Evolutionary conservation across 2,113 vertebrate genomes (phyloP).

Genomic region (Morphnarchus princeps): DNA sequence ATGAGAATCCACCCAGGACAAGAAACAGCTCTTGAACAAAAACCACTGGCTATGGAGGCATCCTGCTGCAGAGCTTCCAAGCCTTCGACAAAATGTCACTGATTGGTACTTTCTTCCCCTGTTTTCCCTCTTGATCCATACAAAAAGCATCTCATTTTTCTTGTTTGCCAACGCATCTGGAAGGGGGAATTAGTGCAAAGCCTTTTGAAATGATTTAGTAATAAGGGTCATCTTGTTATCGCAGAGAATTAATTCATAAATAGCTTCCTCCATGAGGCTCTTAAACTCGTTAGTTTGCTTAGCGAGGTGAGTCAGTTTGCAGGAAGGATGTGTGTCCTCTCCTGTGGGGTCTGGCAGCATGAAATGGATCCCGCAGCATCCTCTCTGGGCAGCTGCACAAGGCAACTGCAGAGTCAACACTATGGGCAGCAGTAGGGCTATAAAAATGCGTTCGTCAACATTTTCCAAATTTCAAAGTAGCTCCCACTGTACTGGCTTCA

Average conservation of each 20-base stretch:
- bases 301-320: not conserved
- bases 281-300: not conserved
- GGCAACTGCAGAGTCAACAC: not conserved
- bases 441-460: accelerated
- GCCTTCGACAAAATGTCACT: not conserved
- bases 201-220: not conserved
- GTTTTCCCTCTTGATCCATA: not conserved
- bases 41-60: not conserved
- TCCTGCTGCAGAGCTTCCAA: not conserved
- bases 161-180: not conserved
- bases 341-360: not conserved
- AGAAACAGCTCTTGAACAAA: not conserved
- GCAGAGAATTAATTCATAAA: not conserved
- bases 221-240: not conserved
- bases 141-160: not conserved
- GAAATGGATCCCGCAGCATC: not conserved
- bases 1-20: not conserved
- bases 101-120: not conserved
- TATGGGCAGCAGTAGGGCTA: not conserved
- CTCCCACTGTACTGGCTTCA: not conserved
- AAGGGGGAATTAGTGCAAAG: not conserved
- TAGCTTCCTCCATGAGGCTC: not conserved
- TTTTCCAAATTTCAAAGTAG: not conserved
- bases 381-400: not conserved
- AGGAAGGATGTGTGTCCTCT: not conserved